Evolutionary conservation across 2,797 vertebrate species (phyloP).

Genomic region (Rousettus madagascariensis): DNA sequence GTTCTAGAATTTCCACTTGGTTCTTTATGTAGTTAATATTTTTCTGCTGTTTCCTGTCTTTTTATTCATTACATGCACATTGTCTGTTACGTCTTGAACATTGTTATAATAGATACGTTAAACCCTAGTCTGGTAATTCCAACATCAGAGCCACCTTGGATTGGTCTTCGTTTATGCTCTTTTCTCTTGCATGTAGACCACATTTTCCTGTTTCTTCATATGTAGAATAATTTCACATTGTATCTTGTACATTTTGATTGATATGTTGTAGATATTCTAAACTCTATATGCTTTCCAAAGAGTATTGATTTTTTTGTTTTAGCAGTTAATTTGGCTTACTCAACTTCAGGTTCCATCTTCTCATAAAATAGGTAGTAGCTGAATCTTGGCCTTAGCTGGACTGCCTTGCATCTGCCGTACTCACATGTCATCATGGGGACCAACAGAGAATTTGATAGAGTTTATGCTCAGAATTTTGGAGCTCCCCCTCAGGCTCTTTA

Average conservation of each 20-base stretch:
- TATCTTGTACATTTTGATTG: too few species aligned
- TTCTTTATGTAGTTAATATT: background rate
- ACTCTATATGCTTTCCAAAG: background rate
- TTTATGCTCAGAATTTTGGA: background rate
- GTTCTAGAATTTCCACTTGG: background rate
- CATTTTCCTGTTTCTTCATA: background rate
- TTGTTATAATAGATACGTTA: background rate
- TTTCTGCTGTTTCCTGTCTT: background rate
- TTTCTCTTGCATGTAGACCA: background rate
- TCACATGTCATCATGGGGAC: background rate
- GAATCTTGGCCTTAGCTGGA: background rate
- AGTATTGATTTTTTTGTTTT: background rate
- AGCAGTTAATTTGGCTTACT: background rate
- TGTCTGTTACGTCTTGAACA: background rate
- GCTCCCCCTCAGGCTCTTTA: background rate
- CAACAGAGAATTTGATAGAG: background rate
- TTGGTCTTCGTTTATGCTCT: background rate
- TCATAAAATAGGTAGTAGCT: fast-evolving
- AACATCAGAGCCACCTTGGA: background rate
- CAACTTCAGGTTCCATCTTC: background rate
- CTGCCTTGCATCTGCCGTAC: background rate
- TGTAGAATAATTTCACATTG: background rate
- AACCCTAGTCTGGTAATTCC: background rate
- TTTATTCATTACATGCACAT: background rate
- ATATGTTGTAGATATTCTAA: background rate